Percentiles rank a stretch among this genome's conserved stretches.
These are phyloP conservation scores for Gambusia yucatana DNA, from an alignment of 2,797 vertebrate species.

Conservation along the genomic window DNA sequence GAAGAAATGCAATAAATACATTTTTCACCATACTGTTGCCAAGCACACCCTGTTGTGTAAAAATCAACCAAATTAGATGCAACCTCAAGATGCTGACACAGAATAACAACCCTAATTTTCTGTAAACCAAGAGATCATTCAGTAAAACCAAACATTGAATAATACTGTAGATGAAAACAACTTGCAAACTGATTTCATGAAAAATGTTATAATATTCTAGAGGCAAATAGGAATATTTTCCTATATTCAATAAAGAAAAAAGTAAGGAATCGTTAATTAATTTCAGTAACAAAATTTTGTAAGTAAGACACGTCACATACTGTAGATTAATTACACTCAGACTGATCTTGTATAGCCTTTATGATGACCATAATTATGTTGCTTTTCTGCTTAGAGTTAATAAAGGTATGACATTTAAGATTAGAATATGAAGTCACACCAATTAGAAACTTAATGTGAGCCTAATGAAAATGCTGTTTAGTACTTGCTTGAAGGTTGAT, in stretches of 20 bases:
- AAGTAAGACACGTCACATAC: background rate
- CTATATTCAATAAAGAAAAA: background rate
- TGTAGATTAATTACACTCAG: background rate
- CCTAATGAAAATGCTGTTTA: background rate
- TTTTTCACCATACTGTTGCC: background rate
- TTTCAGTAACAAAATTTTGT: background rate
- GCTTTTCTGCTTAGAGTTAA: background rate
- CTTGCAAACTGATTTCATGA: background rate
- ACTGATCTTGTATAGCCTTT: background rate
- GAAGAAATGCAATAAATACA: background rate
- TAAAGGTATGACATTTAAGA: background rate
- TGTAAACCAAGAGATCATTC: background rate
- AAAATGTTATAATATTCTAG: background rate
- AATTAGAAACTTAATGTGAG: background rate
- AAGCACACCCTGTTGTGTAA: background rate
- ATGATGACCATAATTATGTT: background rate
- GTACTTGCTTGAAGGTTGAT: background rate
- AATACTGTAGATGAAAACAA: background rate
- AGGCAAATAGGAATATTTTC: no score
- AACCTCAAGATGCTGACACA: background rate
- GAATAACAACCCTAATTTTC: background rate
- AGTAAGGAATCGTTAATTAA: background rate
- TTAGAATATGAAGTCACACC: background rate
- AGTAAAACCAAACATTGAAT: background rate
- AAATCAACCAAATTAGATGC: background rate